These are phyloP conservation scores for Columba livia DNA, from an alignment of 2,113 vertebrate genomes.

Conservation along the genomic window DNA sequence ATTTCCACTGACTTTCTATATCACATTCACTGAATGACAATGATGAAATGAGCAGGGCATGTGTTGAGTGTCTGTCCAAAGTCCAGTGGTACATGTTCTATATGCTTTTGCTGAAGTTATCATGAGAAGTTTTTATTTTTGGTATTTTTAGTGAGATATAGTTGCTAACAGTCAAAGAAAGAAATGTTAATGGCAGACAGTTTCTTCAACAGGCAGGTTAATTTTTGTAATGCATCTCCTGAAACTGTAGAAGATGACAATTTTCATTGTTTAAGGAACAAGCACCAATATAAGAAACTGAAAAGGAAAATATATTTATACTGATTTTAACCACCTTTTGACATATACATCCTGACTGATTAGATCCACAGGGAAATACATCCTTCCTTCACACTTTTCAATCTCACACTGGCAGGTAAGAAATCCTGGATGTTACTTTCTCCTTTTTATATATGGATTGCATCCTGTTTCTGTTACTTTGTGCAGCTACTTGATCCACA, in stretches of 20 bases:
- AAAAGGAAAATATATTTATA: neutral
- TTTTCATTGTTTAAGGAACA: neutral
- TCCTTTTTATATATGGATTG: neutral
- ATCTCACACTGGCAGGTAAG: neutral
- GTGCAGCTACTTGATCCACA: neutral
- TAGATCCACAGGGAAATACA: neutral
- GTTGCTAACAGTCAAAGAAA: neutral
- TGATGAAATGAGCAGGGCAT: neutral
- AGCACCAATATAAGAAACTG: neutral
- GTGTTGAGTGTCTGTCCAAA: neutral
- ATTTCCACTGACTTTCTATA: neutral
- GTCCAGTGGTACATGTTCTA: neutral
- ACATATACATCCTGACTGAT: neutral
- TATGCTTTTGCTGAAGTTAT: neutral
- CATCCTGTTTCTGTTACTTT: neutral
- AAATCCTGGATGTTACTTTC: neutral
- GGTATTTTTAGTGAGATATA: neutral
- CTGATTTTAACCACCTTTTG: constrained; percentile 9
- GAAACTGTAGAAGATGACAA: neutral
- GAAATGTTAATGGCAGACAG: neutral
- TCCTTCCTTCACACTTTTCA: neutral
- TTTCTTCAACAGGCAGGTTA: neutral
- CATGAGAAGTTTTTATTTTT: neutral
- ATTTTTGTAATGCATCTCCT: constrained; percentile 3
- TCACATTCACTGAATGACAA: neutral